Evolutionary conservation across 2,888 invertebrate species (phyloP).

Genomic region (Petrophora chlorosata): DNA sequence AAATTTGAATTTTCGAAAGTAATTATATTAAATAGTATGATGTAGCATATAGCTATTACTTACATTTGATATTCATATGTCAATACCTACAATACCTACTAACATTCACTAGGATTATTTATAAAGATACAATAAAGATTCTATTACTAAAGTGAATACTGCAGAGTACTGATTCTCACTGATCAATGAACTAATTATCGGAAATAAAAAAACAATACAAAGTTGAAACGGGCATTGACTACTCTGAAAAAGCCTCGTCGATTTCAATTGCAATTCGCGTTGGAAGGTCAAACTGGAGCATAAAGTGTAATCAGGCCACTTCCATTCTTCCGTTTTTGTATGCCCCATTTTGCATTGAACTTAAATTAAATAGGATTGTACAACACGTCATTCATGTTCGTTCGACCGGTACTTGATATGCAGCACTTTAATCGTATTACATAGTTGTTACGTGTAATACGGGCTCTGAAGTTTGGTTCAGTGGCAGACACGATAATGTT

Average conservation of each 20-base stretch:
- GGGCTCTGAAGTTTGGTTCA: neutral
- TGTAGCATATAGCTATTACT: too few relatives aligned
- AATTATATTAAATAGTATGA: too few relatives aligned
- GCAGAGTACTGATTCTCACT: too few relatives aligned
- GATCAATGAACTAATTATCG: too few relatives aligned
- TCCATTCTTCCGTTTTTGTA: constrained; percentile 44
- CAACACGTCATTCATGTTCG: constrained; percentile 48
- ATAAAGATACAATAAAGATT: too few relatives aligned
- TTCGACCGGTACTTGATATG: constrained; percentile 48
- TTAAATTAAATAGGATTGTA: constrained; percentile 41
- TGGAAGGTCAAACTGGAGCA: constrained; percentile 17
- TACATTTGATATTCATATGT: too few relatives aligned
- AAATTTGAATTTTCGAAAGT: too few relatives aligned
- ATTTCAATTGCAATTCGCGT: neutral
- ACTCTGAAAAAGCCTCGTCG: constrained; percentile 5
- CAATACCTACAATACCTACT: too few relatives aligned
- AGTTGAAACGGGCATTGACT: constrained; percentile 9
- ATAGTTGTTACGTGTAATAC: constrained; percentile 7
- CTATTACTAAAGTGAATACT: too few relatives aligned
- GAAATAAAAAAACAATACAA: constrained; percentile 18
- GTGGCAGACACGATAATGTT: neutral
- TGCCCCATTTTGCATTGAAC: constrained; percentile 44
- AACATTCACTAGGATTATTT: too few relatives aligned
- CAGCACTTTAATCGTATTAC: constrained; percentile 45
- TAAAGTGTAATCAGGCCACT: constrained; percentile 39